A percentile compares a stretch with the other conserved stretches of the same genome.
These are phyloP conservation scores for Linepithema humile DNA, from an alignment of 1,140 invertebrate genomes.

Conservation along the genomic window DNA sequence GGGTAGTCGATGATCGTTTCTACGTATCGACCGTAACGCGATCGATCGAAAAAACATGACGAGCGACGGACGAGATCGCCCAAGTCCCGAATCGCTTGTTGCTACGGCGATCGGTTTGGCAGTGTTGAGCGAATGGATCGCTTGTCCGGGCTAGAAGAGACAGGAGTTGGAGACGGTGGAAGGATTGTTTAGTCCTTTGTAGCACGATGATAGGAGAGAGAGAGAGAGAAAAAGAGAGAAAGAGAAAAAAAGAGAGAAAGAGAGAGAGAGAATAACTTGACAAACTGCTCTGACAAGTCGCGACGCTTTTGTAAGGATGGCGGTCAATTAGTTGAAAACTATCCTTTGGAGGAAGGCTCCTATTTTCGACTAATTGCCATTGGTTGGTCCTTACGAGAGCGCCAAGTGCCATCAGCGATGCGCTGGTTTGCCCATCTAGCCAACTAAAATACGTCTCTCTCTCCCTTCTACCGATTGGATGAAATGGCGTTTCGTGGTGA, in stretches of 20 bases:
- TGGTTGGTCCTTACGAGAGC: neutral
- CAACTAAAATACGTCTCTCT: neutral
- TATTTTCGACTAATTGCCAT: slow-evolving; percentile 7
- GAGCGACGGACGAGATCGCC: neutral
- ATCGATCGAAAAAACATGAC: neutral
- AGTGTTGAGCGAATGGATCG: neutral
- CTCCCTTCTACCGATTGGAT: neutral
- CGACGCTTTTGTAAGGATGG: neutral
- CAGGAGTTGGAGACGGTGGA: neutral
- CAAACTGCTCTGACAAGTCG: neutral
- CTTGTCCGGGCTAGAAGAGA: neutral
- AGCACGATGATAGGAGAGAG: neutral
- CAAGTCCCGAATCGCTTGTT: neutral
- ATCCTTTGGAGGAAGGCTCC: neutral
- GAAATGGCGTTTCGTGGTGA: neutral
- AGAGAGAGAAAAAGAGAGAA: neutral
- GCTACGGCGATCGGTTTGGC: neutral
- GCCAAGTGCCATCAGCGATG: neutral
- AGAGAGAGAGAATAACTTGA: neutral
- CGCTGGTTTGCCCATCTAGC: neutral
- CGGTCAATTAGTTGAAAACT: neutral
- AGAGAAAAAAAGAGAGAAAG: neutral
- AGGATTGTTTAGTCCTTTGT: neutral
- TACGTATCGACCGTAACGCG: neutral
- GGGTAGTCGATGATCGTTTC: neutral